Percentiles rank a stretch among this genome's conserved stretches.
Evolutionary conservation across 2,888 invertebrate species (phyloP).

Genomic region (Aelia acuminata): DNA sequence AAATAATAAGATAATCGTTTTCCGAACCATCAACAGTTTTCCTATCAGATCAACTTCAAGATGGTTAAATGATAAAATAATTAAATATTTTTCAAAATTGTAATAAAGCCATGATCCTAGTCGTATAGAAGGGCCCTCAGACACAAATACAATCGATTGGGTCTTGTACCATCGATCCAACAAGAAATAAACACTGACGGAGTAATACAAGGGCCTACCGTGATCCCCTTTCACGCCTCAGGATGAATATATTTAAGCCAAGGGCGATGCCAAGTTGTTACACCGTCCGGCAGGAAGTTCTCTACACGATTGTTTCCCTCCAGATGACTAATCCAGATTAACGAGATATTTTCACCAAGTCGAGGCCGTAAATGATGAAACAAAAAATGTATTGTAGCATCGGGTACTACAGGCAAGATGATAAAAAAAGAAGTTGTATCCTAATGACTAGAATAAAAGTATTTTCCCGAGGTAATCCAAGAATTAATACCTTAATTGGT

Average conservation of each 20-base stretch:
- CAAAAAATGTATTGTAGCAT: neutral
- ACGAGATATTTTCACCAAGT: neutral
- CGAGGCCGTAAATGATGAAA: neutral
- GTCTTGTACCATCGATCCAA: neutral
- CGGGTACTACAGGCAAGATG: neutral
- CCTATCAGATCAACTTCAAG: too few species aligned
- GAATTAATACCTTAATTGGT: slow-evolving; percentile 41
- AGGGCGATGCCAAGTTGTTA: slow-evolving; percentile 25
- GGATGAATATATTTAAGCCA: slow-evolving; percentile 34
- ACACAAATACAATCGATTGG: neutral
- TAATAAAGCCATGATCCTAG: neutral
- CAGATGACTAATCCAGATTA: neutral
- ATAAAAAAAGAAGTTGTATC: neutral
- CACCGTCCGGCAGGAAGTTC: slow-evolving; percentile 11
- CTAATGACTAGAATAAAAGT: neutral
- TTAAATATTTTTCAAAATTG: neutral
- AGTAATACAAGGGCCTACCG: neutral
- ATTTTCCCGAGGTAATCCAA: neutral
- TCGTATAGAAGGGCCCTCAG: neutral
- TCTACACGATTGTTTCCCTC: neutral
- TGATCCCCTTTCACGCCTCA: slow-evolving; percentile 33
- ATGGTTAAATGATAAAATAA: too few species aligned
- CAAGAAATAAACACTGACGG: neutral
- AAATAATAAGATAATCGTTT: too few species aligned
- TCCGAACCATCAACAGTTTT: too few species aligned